Evolutionary conservation across 2,113 vertebrate species (phyloP).

Genomic region (Rhea americana): DNA sequence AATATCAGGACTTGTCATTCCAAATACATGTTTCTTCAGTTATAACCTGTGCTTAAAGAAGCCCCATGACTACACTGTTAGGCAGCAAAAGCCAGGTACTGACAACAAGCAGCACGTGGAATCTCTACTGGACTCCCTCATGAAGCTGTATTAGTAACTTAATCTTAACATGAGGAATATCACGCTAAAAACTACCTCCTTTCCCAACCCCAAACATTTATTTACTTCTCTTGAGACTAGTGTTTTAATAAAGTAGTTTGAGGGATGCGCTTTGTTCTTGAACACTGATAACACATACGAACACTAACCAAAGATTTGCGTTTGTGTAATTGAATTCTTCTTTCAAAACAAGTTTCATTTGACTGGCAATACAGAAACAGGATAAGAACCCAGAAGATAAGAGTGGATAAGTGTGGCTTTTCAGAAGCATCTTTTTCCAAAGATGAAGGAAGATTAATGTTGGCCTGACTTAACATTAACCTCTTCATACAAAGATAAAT

Average conservation of each 20-base stretch:
- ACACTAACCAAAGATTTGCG: background rate
- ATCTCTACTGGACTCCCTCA: background rate
- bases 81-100: background rate
- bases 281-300: background rate
- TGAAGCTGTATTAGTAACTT: background rate
- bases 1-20: background rate
- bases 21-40: background rate
- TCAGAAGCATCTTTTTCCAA: background rate
- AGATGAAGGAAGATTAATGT: background rate
- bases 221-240: accelerated
- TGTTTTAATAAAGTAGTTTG: background rate
- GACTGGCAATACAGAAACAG: background rate
- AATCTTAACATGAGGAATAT: background rate
- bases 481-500: background rate
- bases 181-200: background rate
- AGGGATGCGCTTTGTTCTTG: background rate
- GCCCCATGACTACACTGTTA: background rate
- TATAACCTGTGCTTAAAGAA: background rate
- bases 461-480: background rate
- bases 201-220: background rate
- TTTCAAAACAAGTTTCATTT: background rate
- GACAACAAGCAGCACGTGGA: background rate
- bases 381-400: background rate
- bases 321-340: no score
- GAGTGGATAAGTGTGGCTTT: background rate